Evolutionary conservation across 2,888 invertebrate species (phyloP).

Genomic region (Meiosimyza platycephala): DNA sequence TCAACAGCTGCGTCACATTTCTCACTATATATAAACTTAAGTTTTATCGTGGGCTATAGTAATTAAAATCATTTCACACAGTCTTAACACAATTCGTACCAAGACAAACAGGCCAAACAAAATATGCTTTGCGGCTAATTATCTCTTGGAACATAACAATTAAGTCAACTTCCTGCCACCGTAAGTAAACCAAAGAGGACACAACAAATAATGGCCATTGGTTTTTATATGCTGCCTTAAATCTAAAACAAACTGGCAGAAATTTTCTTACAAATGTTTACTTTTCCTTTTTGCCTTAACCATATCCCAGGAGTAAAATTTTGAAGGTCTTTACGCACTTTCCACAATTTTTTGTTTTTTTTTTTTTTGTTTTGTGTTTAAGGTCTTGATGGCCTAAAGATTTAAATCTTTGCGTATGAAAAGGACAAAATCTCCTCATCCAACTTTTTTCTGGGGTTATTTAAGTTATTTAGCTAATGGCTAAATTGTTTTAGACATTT

Average conservation of each 20-base stretch:
- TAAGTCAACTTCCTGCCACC: conserved; percentile 45
- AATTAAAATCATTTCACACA: conserved; percentile 62
- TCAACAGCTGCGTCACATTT: conserved; percentile 24
- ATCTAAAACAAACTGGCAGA: no score
- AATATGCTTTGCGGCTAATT: conserved; percentile 52
- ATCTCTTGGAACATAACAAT: conserved; percentile 62
- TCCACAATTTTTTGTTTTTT: no score
- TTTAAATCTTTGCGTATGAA: not conserved
- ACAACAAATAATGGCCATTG: conserved; percentile 17
- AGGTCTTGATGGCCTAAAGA: no score
- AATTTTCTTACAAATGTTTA: no score
- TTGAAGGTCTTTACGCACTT: no score
- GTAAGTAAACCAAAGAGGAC: conserved; percentile 37
- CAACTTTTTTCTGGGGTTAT: no score
- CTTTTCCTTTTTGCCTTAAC: no score
- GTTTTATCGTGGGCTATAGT: conserved; percentile 39
- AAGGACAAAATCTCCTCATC: not conserved
- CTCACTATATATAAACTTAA: conserved; percentile 18
- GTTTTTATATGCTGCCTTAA: no score
- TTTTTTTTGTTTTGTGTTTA: no score
- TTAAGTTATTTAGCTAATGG: conserved; percentile 37
- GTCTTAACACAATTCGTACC: conserved; percentile 27
- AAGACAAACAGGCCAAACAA: no score
- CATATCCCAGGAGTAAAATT: no score
- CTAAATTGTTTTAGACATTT: conserved; percentile 36